Evolutionary conservation across 2,888 invertebrate genomes (phyloP).

Genomic region (Gymnocheta viridis): DNA sequence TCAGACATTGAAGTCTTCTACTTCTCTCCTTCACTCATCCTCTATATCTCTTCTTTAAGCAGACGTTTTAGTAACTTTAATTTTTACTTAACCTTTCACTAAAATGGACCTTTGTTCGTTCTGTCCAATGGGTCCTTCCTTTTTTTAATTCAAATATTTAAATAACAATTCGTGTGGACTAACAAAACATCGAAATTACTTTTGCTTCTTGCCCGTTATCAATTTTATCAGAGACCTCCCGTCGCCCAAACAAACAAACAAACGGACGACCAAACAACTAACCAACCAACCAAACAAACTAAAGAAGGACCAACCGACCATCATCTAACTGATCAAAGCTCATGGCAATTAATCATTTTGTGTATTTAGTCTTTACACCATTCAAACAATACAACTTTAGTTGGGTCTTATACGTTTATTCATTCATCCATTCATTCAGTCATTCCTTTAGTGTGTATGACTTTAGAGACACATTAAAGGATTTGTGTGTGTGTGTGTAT

Average conservation of each 20-base stretch:
- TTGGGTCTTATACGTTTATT: conserved; percentile 48
- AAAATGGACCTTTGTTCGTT: not conserved
- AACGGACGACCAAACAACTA: conserved; percentile 17
- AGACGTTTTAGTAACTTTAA: not conserved
- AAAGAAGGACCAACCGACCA: conserved; percentile 50
- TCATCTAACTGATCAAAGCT: conserved; percentile 81
- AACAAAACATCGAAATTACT: conserved; percentile 51
- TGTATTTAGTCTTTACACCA: conserved; percentile 80
- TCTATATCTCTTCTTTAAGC: not conserved
- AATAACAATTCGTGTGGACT: conserved; percentile 38
- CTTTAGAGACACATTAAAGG: conserved; percentile 61
- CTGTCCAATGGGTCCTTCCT: not conserved
- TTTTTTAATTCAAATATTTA: conserved; percentile 18
- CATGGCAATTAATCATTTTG: conserved; percentile 82
- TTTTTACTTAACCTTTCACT: not conserved
- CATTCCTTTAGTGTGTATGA: conserved; percentile 55
- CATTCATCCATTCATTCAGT: conserved; percentile 35
- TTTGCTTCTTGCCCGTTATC: conserved; percentile 34
- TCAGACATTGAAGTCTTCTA: no score
- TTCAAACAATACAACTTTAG: conserved; percentile 74
- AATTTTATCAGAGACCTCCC: conserved; percentile 55
- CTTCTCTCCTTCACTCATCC: no score
- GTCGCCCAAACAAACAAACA: conserved; percentile 29
- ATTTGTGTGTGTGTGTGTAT: conserved; percentile 48
- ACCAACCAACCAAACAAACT: conserved; percentile 32